These are phyloP conservation scores for Saimiri boliviensis DNA, from an alignment of 2,113 vertebrate species.

Conservation along the genomic window DNA sequence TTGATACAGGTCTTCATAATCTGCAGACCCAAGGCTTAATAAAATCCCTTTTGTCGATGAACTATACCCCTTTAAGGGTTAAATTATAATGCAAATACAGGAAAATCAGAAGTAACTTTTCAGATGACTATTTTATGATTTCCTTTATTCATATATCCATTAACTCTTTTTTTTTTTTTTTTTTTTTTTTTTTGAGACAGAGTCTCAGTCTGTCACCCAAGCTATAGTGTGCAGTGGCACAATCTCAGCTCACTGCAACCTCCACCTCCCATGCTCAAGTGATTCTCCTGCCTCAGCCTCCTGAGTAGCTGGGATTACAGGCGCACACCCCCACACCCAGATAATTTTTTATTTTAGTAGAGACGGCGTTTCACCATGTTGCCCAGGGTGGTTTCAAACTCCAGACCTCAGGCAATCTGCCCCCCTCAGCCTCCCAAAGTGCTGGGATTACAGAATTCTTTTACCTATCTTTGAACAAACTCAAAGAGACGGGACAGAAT, in stretches of 20 bases:
- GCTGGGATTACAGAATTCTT: not conserved
- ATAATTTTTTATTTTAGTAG: too few species aligned
- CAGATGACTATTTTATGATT: not conserved
- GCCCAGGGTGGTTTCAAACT: too few species aligned
- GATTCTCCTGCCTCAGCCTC: too few species aligned
- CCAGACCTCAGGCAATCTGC: too few species aligned
- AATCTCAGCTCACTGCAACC: too few species aligned
- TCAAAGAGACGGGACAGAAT: not conserved
- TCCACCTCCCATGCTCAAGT: too few species aligned
- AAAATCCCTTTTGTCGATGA: slow-evolving; percentile 9
- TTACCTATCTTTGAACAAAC: slow-evolving; percentile 34
- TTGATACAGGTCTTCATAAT: slow-evolving; percentile 3
- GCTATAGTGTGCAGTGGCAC: too few species aligned
- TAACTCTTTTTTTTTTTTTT: not conserved
- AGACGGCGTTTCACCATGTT: too few species aligned
- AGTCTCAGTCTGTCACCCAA: too few species aligned
- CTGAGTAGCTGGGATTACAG: too few species aligned
- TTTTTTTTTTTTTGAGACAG: too few species aligned
- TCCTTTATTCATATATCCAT: slow-evolving; percentile 9
- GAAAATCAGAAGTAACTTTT: not conserved
- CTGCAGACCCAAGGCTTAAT: slow-evolving; percentile 4
- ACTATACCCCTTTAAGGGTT: not conserved
- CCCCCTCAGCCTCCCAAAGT: too few species aligned
- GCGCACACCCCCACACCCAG: rapidly evolving
- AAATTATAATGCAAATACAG: slow-evolving; percentile 1